These are phyloP conservation scores for Phalanger gymnotis DNA, from an alignment of 2,797 vertebrate species.

Conservation along the genomic window DNA sequence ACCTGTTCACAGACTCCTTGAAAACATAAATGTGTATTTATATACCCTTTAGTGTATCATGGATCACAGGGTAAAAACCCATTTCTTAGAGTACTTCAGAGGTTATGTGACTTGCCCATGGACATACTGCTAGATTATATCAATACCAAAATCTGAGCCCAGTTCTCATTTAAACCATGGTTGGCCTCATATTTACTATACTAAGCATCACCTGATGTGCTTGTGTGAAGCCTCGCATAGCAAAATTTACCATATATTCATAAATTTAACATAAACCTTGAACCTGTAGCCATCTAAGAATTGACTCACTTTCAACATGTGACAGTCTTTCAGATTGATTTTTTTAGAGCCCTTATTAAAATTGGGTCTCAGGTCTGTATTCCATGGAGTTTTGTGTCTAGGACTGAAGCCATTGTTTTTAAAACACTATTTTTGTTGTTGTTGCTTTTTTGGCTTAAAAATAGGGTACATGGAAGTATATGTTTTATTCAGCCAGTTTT, in stretches of 20 bases:
- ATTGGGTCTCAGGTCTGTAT: not conserved
- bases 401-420: conserved; percentile 1
- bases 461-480: not conserved
- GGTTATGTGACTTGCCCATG: not conserved
- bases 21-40: not conserved
- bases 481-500: conserved; percentile 21
- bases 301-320: not conserved
- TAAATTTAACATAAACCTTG: conserved; percentile 41
- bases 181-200: not conserved
- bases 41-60: not conserved
- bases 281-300: not conserved
- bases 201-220: not conserved
- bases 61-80: not conserved
- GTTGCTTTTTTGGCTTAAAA: not conserved
- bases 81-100: not conserved
- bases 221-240: conserved; percentile 14
- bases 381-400: conserved; percentile 34
- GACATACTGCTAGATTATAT: not conserved
- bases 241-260: conserved; percentile 34
- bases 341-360: conserved; percentile 24
- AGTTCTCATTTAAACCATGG: not conserved
- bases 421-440: conserved; percentile 12
- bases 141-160: not conserved
- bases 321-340: not conserved
- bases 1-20: not conserved